Evolutionary conservation across 2,797 vertebrate genomes (phyloP).

Genomic region (Diceros bicornis): DNA sequence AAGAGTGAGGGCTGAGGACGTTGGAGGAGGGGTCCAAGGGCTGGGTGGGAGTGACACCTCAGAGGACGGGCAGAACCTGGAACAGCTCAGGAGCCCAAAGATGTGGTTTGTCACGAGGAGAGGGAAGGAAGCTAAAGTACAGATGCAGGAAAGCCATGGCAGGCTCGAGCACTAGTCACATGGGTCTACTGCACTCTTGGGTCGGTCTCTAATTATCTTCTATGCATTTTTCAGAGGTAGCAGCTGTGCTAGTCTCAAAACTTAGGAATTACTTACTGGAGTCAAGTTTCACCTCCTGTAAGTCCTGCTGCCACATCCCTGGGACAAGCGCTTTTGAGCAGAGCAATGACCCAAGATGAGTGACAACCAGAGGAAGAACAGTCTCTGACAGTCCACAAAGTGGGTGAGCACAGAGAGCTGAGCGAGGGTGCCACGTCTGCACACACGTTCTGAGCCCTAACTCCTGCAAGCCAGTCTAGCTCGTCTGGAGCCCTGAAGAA

Average conservation of each 20-base stretch:
- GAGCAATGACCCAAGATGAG: neutral
- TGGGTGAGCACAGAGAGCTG: rapidly evolving
- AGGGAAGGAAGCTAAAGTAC: rapidly evolving
- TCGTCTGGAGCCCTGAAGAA: neutral
- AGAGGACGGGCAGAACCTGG: rapidly evolving
- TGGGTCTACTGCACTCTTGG: too few species aligned
- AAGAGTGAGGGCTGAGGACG: too few species aligned
- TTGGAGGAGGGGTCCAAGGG: rapidly evolving
- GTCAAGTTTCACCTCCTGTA: neutral
- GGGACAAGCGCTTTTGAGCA: neutral
- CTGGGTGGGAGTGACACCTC: rapidly evolving
- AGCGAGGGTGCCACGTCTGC: rapidly evolving
- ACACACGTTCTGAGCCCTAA: neutral
- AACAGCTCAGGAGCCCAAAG: neutral
- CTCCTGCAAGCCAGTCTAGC: neutral
- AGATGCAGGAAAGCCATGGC: rapidly evolving
- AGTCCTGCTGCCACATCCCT: neutral
- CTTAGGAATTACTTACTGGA: too few species aligned
- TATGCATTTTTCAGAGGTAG: neutral
- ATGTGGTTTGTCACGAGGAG: rapidly evolving
- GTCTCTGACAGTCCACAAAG: too few species aligned
- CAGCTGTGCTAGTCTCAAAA: too few species aligned
- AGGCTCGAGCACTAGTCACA: too few species aligned
- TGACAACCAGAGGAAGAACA: rapidly evolving
- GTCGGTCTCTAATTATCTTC: rapidly evolving